A percentile compares a stretch with the other conserved stretches of the same genome.
Evolutionary conservation across 2,113 vertebrate genomes (phyloP).

Genomic region (Melanotaenia duboulayi): DNA sequence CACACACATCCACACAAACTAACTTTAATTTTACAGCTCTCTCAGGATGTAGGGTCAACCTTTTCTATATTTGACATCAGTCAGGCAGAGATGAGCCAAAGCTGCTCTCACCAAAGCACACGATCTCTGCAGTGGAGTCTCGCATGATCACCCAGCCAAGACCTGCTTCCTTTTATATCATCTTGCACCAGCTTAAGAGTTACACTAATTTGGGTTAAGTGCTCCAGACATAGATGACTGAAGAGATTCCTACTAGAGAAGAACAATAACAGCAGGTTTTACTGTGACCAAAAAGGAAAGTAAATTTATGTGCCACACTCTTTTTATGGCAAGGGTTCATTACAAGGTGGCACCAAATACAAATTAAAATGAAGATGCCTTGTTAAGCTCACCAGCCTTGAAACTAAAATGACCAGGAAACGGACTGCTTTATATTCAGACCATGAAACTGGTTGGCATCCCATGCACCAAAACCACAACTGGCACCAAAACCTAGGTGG

Average conservation of each 20-base stretch:
- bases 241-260: constrained; percentile 35
- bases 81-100: constrained; percentile 23
- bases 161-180: constrained; percentile 74
- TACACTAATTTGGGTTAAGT: constrained; percentile 60
- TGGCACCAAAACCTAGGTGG: constrained; percentile 35
- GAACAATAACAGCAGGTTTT: constrained; percentile 60
- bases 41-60: constrained; percentile 38
- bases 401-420: constrained; percentile 55
- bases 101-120: constrained; percentile 26
- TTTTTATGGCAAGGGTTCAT: constrained; percentile 38
- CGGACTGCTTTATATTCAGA: constrained; percentile 24
- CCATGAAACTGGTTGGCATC: constrained; percentile 11
- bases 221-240: constrained; percentile 53
- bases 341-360: constrained; percentile 46
- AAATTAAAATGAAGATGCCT: constrained; percentile 52
- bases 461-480: constrained; percentile 48
- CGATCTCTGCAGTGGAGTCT: constrained; percentile 41
- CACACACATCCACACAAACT: constrained; percentile 27
- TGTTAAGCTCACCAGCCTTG: constrained; percentile 25
- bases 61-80: constrained; percentile 38
- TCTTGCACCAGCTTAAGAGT: constrained; percentile 50
- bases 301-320: constrained; percentile 26
- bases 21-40: constrained; percentile 53
- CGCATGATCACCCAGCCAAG: constrained; percentile 54
- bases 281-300: constrained; percentile 37